Conservation (phyloP, 2,797 vertebrate species). For the Phataginus tricuspis region DNA sequence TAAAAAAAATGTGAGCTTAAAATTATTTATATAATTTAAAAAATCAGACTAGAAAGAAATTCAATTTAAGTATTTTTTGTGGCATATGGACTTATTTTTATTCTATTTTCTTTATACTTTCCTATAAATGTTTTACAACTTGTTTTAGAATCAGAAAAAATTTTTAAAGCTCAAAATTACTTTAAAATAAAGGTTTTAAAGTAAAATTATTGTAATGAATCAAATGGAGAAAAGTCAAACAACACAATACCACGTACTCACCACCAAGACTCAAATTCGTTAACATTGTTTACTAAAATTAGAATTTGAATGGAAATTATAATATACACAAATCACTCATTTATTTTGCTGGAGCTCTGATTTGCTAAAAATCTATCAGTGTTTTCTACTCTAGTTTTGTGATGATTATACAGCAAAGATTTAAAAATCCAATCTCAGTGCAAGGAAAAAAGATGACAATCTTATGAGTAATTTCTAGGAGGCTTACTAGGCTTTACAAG, state of each 20-base stretch:
- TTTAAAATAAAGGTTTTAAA: background rate
- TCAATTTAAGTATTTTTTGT: background rate
- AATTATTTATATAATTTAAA: background rate
- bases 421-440: slow-evolving; percentile 21
- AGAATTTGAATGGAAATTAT: background rate
- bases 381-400: background rate
- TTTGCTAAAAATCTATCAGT: slow-evolving; percentile 19
- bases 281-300: slow-evolving; percentile 19
- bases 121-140: background rate
- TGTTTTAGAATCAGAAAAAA: slow-evolving; percentile 4
- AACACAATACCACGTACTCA: background rate
- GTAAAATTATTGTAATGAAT: background rate
- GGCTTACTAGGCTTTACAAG: background rate
- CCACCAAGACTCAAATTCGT: slow-evolving; percentile 38
- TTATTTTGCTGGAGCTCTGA: background rate
- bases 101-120: background rate
- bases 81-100: background rate
- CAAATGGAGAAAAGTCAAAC: slow-evolving; percentile 25
- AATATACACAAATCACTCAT: background rate
- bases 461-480: slow-evolving; percentile 7
- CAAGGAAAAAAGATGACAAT: slow-evolving; percentile 17
- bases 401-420: slow-evolving; percentile 2
- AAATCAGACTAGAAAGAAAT: background rate
- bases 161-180: slow-evolving; percentile 6
- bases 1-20: background rate